Base-by-base conservation (phyloP, 1,140 invertebrate genomes). In the Microplitis mediator region DNA sequence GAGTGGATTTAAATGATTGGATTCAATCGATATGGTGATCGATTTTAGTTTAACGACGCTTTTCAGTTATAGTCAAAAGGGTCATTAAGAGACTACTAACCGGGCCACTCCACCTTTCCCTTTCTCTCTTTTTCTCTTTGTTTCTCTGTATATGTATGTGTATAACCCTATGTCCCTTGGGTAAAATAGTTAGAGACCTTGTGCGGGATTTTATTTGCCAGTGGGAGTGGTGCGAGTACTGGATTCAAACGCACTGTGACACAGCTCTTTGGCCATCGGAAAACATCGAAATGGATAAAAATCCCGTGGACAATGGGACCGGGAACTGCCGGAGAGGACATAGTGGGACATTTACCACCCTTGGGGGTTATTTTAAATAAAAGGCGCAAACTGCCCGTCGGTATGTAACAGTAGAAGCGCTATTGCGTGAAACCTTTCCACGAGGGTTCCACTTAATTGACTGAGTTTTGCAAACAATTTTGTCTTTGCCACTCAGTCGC, bases 41-140 rank as follows among this genome's bases (percentile, higher is more conserved):
- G 73, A 68, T 74, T 64, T 65, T 9, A 39, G 56, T 74, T 68
- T 67, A 74, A 74, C 69, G 73, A 74, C 34, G 69, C 69, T 74
- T 74, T 74, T 74, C 73, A 71, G 73, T 71, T 74, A 45, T 45
- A 71, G 69, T 74, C 73, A 64, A 68, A 45, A 45, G 64, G 31
- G 64, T 66, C 69, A 74, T 71, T 74, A 74, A 71, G 63, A 66
- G 58, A 63, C 58, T 54, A 52, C 39, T 45, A 45, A 23, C 61
- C 23, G 62, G 23, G 67, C 16, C 23, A 58, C 56, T 39, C 3
- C 11, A 13, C 51, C 3, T 39, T 6, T 34, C 61, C 50, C 14
- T 16, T 61, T 31, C 39, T 45, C 8, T 45, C 2, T 5, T 45
- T 45, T 45, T 11, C 39, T 45, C 39, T 45, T 11, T 11, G 8